These are phyloP conservation scores for Harpalus rubripes DNA, from an alignment of 2,888 invertebrate species.

Conservation along the genomic window DNA sequence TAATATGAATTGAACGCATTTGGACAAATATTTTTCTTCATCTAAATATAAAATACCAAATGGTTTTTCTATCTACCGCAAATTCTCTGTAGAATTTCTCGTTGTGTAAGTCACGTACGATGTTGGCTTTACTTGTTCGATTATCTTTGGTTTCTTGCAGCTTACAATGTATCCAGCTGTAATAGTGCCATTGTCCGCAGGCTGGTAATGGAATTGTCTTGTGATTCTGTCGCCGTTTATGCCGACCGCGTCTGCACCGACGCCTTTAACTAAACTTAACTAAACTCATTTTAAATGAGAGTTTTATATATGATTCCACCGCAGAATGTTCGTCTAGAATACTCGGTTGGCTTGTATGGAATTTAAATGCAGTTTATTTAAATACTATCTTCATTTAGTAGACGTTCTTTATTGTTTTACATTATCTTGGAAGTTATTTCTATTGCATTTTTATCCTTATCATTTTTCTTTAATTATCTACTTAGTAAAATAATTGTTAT, in stretches of 20 bases:
- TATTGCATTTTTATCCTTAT: slow-evolving; percentile 2
- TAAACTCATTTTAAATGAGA: slow-evolving; percentile 28
- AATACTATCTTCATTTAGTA: slow-evolving; percentile 13
- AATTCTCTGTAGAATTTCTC: not conserved
- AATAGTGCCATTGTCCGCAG: slow-evolving; percentile 41
- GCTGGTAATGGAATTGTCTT: slow-evolving; percentile 53
- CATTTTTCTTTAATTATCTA: not conserved
- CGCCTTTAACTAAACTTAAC: slow-evolving; percentile 18
- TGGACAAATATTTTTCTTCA: no score
- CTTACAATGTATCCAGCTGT: not conserved
- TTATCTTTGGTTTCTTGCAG: slow-evolving; percentile 35
- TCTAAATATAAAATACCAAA: no score
- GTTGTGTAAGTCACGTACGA: slow-evolving; percentile 1
- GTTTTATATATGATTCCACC: slow-evolving; percentile 31
- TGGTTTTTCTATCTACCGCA: no score
- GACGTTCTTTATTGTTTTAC: not conserved
- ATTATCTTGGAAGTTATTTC: not conserved
- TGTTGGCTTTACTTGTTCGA: slow-evolving; percentile 22
- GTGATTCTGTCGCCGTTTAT: slow-evolving; percentile 34
- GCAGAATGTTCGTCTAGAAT: slow-evolving; percentile 20
- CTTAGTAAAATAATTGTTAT: not conserved
- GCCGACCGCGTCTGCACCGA: not conserved
- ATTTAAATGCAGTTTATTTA: slow-evolving; percentile 25
- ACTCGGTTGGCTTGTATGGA: slow-evolving; percentile 15
- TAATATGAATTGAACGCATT: no score